Evolutionary conservation across 1,140 invertebrate genomes (phyloP), one percentile per base, ranked within the genome.

Genomic region (Teleopsis dalmanni): DNA sequence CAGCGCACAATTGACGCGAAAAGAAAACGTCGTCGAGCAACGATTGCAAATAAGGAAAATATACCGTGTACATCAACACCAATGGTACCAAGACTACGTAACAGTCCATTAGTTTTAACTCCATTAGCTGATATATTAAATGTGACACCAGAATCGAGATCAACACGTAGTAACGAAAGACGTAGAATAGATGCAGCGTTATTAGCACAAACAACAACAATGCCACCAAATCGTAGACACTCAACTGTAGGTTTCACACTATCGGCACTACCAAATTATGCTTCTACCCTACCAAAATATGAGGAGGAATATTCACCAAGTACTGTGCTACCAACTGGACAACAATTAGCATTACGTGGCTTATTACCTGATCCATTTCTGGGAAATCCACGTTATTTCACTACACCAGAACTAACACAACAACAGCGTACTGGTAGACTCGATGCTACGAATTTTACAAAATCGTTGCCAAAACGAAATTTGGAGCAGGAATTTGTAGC

Each of bases 121-220:
- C 64, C 64, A 3, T 51, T 67, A 4, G 57, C 55, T 43, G 64
- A 67, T n/a, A 64, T 67, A 31, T 59, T 55, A 8, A 67, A 67
- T 25, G 46, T 66, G 0, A 66, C 64, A 22, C 64, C 64, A 11
- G 46, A 52, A 37, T 1, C 23, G 1, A 10, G 13, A 8, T 19
- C 18, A 16, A 11, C 19, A 4, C 27, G 10, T n/a, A 46, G 42
- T 9, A 42, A 34, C 14, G 35, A 38, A 26, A 33, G 43, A 38
- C 31, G 34, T 10, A 13, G 21, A 5, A 22, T 36, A 6, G 11
- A 22, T 3, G 26, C 19, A 2, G 26, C 22, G 19, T 6, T 23
- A n/a, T 38, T 22, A 4, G 16, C 13, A 4, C 18, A 18, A 10
- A 34, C 27, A 2, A 4, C 14, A 10, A 22, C 38, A 2, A 11